Evolutionary conservation across 2,113 vertebrate species (phyloP).

Genomic region (Pelusios castaneus): DNA sequence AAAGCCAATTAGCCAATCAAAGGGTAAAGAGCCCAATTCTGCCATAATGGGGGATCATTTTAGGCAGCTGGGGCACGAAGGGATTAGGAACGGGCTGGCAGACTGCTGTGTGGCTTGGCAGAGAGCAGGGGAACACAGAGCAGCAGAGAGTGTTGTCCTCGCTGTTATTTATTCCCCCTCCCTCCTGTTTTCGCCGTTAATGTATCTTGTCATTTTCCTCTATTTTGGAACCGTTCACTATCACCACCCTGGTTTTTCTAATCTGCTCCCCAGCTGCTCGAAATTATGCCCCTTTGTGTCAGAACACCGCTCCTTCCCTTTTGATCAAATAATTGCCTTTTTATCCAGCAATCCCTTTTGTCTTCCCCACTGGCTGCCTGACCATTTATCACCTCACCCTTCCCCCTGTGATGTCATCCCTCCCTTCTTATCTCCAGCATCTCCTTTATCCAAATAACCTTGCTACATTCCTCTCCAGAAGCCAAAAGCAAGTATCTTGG

Average conservation of each 20-base stretch:
- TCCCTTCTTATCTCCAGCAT: not conserved
- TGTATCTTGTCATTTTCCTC: not conserved
- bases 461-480: not conserved
- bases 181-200: too few species aligned
- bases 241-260: not conserved
- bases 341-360: not conserved
- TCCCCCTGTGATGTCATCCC: not conserved
- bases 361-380: not conserved
- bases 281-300: not conserved
- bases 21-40: not conserved
- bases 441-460: not conserved
- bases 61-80: not conserved
- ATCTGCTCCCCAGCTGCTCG: not conserved
- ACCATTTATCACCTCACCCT: not conserved
- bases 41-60: not conserved
- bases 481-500: not conserved
- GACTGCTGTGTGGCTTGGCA: not conserved
- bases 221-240: not conserved
- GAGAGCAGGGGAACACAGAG: not conserved
- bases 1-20: not conserved
- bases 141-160: not conserved
- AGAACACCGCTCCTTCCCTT: not conserved
- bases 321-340: conserved; percentile 39
- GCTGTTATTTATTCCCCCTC: not conserved
- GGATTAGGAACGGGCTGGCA: fast-evolving